Evolutionary conservation across 2,113 vertebrate species (phyloP), one percentile per base, ranked within the genome.

Genomic region (Tenrec ecaudatus): DNA sequence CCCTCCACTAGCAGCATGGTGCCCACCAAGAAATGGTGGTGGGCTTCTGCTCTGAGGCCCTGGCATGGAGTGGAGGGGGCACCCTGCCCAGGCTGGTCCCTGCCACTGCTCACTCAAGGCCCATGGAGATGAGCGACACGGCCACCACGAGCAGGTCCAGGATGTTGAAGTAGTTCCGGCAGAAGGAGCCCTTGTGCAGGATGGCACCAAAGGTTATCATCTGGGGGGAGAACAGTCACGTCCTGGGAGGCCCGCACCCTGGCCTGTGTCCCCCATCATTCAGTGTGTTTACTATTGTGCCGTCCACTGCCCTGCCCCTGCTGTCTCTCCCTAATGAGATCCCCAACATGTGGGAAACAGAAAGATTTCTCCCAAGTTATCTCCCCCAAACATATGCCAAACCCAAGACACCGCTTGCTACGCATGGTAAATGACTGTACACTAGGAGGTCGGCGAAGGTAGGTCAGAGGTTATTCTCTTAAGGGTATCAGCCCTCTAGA

Each of bases 141-240:
- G 97, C 98, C 0, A 99, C 99, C 95, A 99, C 99, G 86, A 99
- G 97, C 94, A 99, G 98, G 97, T 99, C 99, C 68, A 99, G 98
- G 96, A 99, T 99, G 96, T 99, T 99, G 98, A 99, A 99, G 86
- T 98, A 99, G 97, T 99, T 99, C 85, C 99, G 98, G 95, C 99
- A 99, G 98, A 99, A 99, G 68, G 99, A 99, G 78, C 99, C 99
- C 92, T 98, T 98, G 92, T 99, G 99, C 96, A 99, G 98, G 97
- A 99, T 99, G 14, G 99, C 99, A 2, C 99, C 99, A 0, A 99
- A 99, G 62, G 99, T 97, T 0, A 99, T 99, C 99, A 99, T 99
- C 99, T 99, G 97, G 14, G 31, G 91, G 89, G 81, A 71, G 95
- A 86, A 90, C 91, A 40, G 16, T 22, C 43, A 66, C 11, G 0